Evolutionary conservation across 2,888 invertebrate genomes (phyloP).

Genomic region (Nycteola revayana): DNA sequence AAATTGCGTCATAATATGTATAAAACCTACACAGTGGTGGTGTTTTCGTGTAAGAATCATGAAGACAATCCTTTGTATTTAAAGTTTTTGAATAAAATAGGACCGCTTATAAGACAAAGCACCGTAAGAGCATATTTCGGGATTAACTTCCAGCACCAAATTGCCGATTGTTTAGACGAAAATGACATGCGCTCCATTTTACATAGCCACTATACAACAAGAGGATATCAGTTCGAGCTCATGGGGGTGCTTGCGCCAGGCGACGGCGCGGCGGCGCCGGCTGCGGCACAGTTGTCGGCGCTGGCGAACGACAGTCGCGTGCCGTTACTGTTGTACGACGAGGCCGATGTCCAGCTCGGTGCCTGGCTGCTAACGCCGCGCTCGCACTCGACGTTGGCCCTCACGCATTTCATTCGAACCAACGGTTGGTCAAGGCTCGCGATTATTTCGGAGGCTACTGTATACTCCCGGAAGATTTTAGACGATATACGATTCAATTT

Average conservation of each 20-base stretch:
- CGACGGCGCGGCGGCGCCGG: neutral
- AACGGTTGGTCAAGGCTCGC: neutral
- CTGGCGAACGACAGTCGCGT: constrained; percentile 6
- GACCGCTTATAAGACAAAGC: neutral
- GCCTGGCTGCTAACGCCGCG: neutral
- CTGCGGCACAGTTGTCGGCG: constrained; percentile 6
- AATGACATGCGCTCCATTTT: constrained; percentile 2
- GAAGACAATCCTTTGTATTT: neutral
- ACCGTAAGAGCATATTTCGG: neutral
- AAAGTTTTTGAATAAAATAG: neutral
- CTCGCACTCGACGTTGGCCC: constrained; percentile 12
- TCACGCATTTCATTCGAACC: constrained; percentile 5
- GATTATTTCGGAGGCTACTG: neutral
- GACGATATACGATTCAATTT: neutral
- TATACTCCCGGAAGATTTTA: neutral
- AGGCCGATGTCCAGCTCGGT: constrained; percentile 1
- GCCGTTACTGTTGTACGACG: constrained; percentile 27
- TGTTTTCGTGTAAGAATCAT: neutral
- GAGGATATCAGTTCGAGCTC: neutral
- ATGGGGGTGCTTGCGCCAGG: constrained; percentile 3
- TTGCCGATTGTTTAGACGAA: neutral
- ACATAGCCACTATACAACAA: neutral
- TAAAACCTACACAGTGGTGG: neutral
- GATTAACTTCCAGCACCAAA: neutral
- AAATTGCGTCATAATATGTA: too few relatives aligned